Conservation (phyloP, 2,113 vertebrate genomes). For the Ariopsis seemanni region DNA sequence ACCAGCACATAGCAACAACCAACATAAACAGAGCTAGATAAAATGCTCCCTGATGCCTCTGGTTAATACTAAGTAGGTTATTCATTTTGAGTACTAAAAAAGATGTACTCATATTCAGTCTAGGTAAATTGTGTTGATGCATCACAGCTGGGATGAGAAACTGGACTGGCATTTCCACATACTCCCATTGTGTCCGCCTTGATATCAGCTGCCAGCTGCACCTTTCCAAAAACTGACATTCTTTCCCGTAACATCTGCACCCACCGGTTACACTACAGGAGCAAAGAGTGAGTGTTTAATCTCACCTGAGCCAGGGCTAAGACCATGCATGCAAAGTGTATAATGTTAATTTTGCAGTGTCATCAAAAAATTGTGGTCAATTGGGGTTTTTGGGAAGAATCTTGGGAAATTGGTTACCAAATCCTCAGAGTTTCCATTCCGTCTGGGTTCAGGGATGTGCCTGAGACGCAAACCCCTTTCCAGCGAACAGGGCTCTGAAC, state of each 20-base stretch:
- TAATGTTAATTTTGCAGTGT: background rate
- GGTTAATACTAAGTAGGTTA: background rate
- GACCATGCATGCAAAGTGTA: background rate
- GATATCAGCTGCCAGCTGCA: conserved; percentile 37
- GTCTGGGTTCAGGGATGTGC: conserved; percentile 36
- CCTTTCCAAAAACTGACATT: conserved; percentile 15
- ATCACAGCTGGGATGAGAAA: conserved; percentile 22
- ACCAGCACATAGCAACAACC: background rate
- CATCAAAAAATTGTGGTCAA: background rate
- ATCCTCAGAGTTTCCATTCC: conserved; percentile 24
- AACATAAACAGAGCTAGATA: background rate
- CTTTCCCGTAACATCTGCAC: conserved; percentile 29
- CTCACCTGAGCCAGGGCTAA: conserved; percentile 22
- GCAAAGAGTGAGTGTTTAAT: background rate
- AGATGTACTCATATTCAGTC: background rate
- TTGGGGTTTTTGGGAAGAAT: background rate
- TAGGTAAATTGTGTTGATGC: background rate
- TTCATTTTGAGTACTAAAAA: background rate
- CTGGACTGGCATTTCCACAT: conserved; percentile 4
- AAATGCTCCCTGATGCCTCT: background rate
- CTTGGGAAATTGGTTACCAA: conserved; percentile 1
- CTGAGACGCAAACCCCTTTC: conserved; percentile 44
- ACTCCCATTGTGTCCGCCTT: conserved; percentile 31
- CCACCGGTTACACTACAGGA: background rate
- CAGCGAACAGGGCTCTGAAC: background rate